A percentile compares a stretch with the other conserved stretches of the same genome.
Evolutionary conservation across 2,888 invertebrate species (phyloP).

Genomic region (Lingula anatina): DNA sequence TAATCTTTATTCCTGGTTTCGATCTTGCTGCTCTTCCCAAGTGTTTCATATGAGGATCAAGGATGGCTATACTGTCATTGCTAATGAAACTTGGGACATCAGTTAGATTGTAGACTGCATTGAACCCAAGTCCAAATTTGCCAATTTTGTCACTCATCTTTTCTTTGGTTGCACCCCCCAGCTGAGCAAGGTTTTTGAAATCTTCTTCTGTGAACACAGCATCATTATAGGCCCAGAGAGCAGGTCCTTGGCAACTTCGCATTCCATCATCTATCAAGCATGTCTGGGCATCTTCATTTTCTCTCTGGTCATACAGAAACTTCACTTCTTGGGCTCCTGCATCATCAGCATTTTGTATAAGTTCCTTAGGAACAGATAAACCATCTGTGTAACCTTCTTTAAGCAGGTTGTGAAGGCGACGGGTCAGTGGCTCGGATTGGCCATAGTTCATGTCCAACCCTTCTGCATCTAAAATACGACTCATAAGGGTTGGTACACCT

Average conservation of each 20-base stretch:
- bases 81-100: constrained; percentile 15
- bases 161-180: constrained; percentile 41
- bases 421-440: constrained; percentile 32
- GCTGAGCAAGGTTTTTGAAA: constrained; percentile 37
- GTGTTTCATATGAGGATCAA: constrained; percentile 12
- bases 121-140: constrained; percentile 37
- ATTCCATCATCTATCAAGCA: constrained; percentile 32
- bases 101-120: constrained; percentile 15
- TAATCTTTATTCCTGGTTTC: constrained; percentile 26
- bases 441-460: constrained; percentile 22
- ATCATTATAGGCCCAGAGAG: constrained; percentile 45
- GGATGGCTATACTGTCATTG: constrained; percentile 9
- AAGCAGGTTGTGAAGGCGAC: constrained; percentile 23
- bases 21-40: constrained; percentile 10
- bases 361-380: constrained; percentile 33
- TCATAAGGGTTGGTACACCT: constrained; percentile 27
- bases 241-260: constrained; percentile 41
- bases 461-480: constrained; percentile 23
- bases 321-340: constrained; percentile 29
- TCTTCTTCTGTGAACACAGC: constrained; percentile 39
- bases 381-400: constrained; percentile 38
- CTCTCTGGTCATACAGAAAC: constrained; percentile 21
- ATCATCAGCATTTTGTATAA: constrained; percentile 44
- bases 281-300: constrained; percentile 21
- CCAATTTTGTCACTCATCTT: constrained; percentile 36